Percentiles rank a stretch among this genome's conserved stretches.
Evolutionary conservation across 2,113 vertebrate species (phyloP).

Genomic region (Hippocampus zosterae): DNA sequence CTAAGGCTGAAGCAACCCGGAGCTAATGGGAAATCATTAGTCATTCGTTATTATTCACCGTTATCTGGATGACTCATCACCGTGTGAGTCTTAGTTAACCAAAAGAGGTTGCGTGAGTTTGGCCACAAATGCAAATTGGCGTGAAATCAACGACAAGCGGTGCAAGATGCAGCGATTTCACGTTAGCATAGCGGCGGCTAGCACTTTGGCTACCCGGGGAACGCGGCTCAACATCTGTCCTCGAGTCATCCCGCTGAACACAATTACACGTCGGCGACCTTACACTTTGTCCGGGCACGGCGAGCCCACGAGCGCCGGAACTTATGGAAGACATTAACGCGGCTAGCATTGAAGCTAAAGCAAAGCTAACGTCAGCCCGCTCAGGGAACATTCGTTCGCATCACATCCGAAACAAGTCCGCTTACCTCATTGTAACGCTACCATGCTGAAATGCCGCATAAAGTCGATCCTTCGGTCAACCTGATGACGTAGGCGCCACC

Average conservation of each 20-base stretch:
- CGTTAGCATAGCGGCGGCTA: slow-evolving; percentile 45
- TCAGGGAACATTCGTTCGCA: slow-evolving; percentile 56
- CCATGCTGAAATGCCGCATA: slow-evolving; percentile 30
- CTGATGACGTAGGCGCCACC: background rate
- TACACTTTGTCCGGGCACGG: background rate
- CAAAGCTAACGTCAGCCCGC: slow-evolving; percentile 54
- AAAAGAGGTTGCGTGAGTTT: background rate
- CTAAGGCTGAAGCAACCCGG: background rate
- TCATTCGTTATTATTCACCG: background rate
- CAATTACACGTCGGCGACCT: background rate
- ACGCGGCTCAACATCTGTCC: background rate
- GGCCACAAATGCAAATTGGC: background rate
- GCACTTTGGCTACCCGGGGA: background rate
- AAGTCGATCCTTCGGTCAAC: slow-evolving; percentile 13
- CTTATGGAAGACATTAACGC: background rate
- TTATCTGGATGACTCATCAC: background rate
- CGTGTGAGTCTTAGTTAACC: background rate
- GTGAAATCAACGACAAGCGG: slow-evolving; percentile 20
- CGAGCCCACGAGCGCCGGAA: background rate
- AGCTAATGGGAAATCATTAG: background rate
- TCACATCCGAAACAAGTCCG: slow-evolving; percentile 17
- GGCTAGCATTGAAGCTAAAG: slow-evolving; percentile 46
- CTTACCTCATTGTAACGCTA: slow-evolving; percentile 62
- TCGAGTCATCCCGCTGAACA: background rate
- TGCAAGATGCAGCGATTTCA: slow-evolving; percentile 56